Evolutionary conservation across 2,113 vertebrate genomes (phyloP).

Genomic region (Chamaetylas fuelleborni): DNA sequence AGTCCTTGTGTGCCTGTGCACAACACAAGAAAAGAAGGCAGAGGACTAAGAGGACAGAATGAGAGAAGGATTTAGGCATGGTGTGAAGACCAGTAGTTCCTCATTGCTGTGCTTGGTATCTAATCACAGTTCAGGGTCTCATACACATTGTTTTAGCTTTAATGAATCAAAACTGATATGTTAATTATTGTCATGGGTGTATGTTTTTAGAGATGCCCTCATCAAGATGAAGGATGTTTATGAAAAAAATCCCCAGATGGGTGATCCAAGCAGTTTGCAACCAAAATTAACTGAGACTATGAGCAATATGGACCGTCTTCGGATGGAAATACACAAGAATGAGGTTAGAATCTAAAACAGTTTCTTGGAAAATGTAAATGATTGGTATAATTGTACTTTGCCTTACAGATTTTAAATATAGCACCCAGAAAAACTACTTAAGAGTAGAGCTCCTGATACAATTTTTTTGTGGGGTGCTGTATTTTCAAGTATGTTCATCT

Average conservation of each 20-base stretch:
- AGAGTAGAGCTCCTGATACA: neutral
- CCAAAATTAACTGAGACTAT: slow-evolving; percentile 96
- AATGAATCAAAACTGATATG: neutral
- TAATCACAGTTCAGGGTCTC: neutral
- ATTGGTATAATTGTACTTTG: neutral
- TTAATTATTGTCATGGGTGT: neutral
- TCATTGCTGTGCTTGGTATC: neutral
- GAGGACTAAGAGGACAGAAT: neutral
- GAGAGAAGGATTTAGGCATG: neutral
- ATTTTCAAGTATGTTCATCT: neutral
- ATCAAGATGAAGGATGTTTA: slow-evolving; percentile 99
- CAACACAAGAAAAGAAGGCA: neutral
- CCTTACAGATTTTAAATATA: neutral
- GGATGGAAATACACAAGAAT: slow-evolving; percentile 96
- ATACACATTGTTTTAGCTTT: neutral
- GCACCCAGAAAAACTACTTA: neutral
- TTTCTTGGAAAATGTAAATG: neutral
- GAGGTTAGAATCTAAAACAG: slow-evolving; percentile 78
- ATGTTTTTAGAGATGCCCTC: slow-evolving; percentile 84
- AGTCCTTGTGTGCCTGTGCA: neutral
- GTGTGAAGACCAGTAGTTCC: neutral
- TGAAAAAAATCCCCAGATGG: slow-evolving; percentile 98
- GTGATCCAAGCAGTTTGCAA: slow-evolving; percentile 92
- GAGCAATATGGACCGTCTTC: slow-evolving; percentile 92
- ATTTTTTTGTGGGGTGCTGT: neutral